Conservation (phyloP, 1,140 invertebrate genomes). For the Stegodyphus dumicola region DNA sequence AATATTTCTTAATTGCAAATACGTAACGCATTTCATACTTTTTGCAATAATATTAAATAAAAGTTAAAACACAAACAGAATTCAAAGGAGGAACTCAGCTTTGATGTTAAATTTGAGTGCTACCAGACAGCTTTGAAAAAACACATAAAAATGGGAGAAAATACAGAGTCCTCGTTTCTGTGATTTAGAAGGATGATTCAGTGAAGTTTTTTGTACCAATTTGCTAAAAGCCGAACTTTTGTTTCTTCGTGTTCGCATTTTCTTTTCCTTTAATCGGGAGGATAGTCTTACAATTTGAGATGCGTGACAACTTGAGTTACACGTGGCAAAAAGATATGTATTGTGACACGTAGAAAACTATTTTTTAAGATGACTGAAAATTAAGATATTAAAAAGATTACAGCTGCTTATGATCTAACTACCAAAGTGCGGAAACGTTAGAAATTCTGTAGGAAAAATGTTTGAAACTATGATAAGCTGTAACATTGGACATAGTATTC, state of each 20-base stretch:
- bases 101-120: too few relatives aligned
- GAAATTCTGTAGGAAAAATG: not conserved
- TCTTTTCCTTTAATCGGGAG: not conserved
- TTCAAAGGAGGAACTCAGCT: too few relatives aligned
- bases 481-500: too few relatives aligned
- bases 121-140: not conserved
- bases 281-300: not conserved
- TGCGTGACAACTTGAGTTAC: not conserved
- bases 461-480: too few relatives aligned
- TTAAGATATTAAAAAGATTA: slow-evolving; percentile 25
- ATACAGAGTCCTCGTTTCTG: not conserved
- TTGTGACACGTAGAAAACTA: slow-evolving; percentile 33
- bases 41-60: too few relatives aligned
- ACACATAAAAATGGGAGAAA: not conserved
- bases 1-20: too few relatives aligned
- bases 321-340: slow-evolving; percentile 14
- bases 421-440: not conserved
- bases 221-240: not conserved
- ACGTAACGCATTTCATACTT: too few relatives aligned
- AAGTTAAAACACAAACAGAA: too few relatives aligned
- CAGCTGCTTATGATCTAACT: not conserved
- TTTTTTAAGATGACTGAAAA: slow-evolving; percentile 19
- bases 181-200: not conserved
- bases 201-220: not conserved
- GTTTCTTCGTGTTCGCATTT: not conserved